Base-by-base conservation (phyloP, 2,797 vertebrate species). In the Pipistrellus pipistrellus region DNA sequence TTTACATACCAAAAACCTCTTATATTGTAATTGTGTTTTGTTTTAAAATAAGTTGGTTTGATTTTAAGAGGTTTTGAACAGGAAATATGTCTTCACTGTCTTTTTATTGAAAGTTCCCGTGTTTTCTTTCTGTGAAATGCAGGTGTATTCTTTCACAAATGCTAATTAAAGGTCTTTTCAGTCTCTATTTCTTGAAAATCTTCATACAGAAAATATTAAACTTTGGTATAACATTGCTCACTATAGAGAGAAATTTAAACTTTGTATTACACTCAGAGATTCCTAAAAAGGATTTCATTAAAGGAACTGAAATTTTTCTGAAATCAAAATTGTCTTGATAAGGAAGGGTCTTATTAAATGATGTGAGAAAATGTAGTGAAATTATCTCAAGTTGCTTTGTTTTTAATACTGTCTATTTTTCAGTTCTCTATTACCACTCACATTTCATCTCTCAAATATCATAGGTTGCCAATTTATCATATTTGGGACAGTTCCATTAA, bases 31-130 rank as follows among this genome's bases (percentile, higher is more conserved):
- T 91, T 55, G 59, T 85, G 41, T 44, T 86, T 93, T 11, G 23
- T 88, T 32, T 94, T 94, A 91, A 93, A 59, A 53, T 38, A 62
- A 92, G 25, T 88, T 84, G n/a, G 3, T 81, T 91, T 41, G n/a
- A 4, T 81, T 91, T 89, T 90, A 85, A 87, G n/a, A 73, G 15
- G 69, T 66, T 90, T 85, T 59, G 13, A 96, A 78, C 0, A 88
- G 20, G 46, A 95, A 78, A 27, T 80, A 1, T 38, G 35, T 77
- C 90, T 91, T 92, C 51, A 68, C 15, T 64, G 1, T 71, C 9
- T 86, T 91, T 71, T 88, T 85, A 46, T 85, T 86, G 76, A 84
- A 94, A 62, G n/a, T 23, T 23, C 62, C 12, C 27, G 0, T 78
- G 48, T 66, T 93, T 48, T 71, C 25, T 71, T 17, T 84, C 8